These are phyloP conservation scores for Peromyscus californicus DNA, from an alignment of 2,113 vertebrate species.

Conservation along the genomic window DNA sequence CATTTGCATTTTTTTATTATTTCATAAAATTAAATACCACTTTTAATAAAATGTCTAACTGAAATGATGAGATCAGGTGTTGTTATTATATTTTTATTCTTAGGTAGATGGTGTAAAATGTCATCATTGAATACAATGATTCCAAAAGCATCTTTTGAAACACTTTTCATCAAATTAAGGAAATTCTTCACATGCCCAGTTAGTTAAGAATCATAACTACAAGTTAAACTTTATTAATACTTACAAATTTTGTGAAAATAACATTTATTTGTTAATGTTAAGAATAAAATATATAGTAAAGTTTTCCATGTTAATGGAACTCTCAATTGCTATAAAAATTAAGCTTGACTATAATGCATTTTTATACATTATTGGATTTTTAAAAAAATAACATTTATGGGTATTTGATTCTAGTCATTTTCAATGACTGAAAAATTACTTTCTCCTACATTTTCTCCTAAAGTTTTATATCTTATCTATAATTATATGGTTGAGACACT, in stretches of 20 bases:
- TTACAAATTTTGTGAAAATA: background rate
- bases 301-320: background rate
- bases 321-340: background rate
- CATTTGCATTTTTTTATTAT: background rate
- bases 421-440: background rate
- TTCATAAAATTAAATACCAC: background rate
- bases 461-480: background rate
- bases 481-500: background rate
- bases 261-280: background rate
- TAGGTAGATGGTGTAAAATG: background rate
- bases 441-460: background rate
- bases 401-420: background rate
- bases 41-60: background rate
- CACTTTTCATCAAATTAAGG: background rate
- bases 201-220: background rate
- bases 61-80: background rate
- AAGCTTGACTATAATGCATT: background rate
- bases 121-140: background rate
- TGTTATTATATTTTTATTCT: background rate
- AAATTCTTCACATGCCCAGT: background rate
- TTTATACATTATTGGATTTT: background rate
- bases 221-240: background rate
- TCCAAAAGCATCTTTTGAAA: background rate
- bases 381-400: background rate
- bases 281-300: background rate